These are phyloP conservation scores for Umimayanthus chanpuru DNA, from an alignment of 92 coral and sea anemone genomes.

Conservation along the genomic window DNA sequence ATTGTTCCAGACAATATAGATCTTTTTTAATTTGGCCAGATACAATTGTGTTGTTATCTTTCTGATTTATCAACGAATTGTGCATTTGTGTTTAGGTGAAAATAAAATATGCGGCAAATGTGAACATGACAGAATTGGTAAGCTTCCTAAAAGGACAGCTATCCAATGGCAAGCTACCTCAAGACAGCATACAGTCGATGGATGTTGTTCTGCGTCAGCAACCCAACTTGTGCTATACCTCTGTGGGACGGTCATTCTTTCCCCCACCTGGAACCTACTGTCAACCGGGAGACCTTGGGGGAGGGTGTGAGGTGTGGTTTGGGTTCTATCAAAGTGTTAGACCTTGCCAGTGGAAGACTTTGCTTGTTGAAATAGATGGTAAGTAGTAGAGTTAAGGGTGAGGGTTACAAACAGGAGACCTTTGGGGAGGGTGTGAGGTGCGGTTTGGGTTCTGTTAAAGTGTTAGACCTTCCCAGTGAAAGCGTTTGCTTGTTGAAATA, in stretches of 20 bases:
- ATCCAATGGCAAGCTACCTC: slow-evolving; percentile 30
- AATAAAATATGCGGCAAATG: slow-evolving; percentile 20
- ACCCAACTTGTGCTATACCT: slow-evolving; percentile 44
- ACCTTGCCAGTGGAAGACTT: slow-evolving; percentile 57
- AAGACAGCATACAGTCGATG: slow-evolving; percentile 48
- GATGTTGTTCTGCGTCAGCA: slow-evolving; percentile 55
- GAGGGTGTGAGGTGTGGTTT: slow-evolving; percentile 55
- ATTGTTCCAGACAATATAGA: too few relatives aligned
- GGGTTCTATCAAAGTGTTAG: slow-evolving; percentile 56
- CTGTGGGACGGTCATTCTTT: slow-evolving; percentile 51
- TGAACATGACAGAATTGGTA: not conserved
- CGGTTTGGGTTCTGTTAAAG: too few relatives aligned
- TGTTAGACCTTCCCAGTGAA: too few relatives aligned
- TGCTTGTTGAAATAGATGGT: slow-evolving; percentile 64
- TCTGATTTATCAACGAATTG: too few relatives aligned
- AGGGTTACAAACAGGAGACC: not conserved
- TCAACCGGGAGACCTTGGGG: slow-evolving; percentile 48
- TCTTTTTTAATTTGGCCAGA: too few relatives aligned
- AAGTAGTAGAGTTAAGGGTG: not conserved
- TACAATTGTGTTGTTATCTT: too few relatives aligned
- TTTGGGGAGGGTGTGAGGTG: too few relatives aligned
- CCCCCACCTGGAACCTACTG: slow-evolving; percentile 41
- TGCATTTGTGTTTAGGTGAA: slow-evolving; percentile 1
- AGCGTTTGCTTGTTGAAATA: too few relatives aligned
- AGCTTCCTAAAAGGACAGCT: slow-evolving; percentile 43